phyloP scores from a whole-genome alignment of 2,113 vertebrate genomes.

The Hippotragus niger region DNA sequence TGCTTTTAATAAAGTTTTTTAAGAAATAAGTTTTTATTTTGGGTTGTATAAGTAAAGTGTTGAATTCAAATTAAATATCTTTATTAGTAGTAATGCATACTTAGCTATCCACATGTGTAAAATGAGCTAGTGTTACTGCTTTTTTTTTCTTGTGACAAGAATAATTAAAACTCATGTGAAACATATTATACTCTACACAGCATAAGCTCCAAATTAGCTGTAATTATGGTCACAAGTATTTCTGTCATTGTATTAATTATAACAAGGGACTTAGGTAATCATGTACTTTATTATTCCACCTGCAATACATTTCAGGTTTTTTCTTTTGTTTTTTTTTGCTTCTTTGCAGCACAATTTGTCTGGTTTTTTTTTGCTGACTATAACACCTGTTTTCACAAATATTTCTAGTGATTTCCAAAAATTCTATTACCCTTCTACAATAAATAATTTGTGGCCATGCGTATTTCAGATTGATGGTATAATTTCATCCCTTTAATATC shows the following conservation, averaged over 20 bases:
- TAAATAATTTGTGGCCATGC: not conserved
- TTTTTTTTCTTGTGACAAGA: not conserved
- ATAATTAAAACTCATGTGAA: not conserved
- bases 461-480: not conserved
- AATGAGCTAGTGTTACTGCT: not conserved
- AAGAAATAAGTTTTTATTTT: not conserved
- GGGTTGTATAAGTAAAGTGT: not conserved
- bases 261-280: not conserved
- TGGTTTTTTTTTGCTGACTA: not conserved
- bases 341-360: not conserved
- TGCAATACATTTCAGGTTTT: not conserved
- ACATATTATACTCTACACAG: not conserved
- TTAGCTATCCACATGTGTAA: not conserved
- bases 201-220: not conserved
- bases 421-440: not conserved
- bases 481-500: not conserved
- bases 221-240: not conserved
- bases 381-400: not conserved
- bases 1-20: not conserved
- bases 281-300: not conserved
- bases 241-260: conserved; percentile 28
- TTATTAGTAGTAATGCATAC: not conserved
- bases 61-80: not conserved
- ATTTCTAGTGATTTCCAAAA: conserved; percentile 5
- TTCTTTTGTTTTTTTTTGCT: not conserved